A percentile compares a stretch with the other conserved stretches of the same genome.
Conservation (phyloP, 2,113 vertebrate genomes). For the Eublepharis macularius region DNA sequence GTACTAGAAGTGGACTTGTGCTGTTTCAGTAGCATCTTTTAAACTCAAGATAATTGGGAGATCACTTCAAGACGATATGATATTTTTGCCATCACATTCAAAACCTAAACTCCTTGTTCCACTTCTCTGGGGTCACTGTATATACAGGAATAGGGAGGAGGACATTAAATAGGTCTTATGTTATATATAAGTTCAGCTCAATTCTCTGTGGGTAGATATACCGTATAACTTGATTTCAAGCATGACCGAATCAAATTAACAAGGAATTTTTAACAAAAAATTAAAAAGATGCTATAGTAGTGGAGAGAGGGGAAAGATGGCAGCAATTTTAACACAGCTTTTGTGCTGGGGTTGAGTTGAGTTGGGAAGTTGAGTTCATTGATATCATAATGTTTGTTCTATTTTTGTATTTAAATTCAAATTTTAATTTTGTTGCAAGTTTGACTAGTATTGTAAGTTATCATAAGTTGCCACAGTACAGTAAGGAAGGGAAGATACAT, state of each 20-base stretch:
- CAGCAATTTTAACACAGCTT: no score
- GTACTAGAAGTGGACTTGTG: constrained; percentile 60
- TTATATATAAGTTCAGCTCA: constrained; percentile 47
- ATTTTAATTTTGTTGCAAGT: no score
- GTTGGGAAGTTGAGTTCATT: no score
- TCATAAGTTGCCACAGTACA: no score
- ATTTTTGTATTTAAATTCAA: no score
- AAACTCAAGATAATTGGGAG: constrained; percentile 61
- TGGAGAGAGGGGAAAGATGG: not conserved
- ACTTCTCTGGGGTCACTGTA: constrained; percentile 51
- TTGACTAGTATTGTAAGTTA: no score
- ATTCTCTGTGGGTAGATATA: constrained; percentile 57
- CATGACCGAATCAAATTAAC: constrained; percentile 61
- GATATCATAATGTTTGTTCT: no score
- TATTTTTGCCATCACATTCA: constrained; percentile 52
- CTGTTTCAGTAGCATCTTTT: constrained; percentile 53
- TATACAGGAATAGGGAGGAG: constrained; percentile 42
- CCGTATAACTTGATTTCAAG: constrained; percentile 61
- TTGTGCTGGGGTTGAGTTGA: no score
- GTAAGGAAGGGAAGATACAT: no score
- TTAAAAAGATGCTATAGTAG: constrained; percentile 56
- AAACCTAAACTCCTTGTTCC: constrained; percentile 50
- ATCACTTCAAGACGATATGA: constrained; percentile 54
- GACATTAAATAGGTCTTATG: constrained; percentile 46
- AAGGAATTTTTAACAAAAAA: constrained; percentile 58